Evolutionary conservation across 92 coral and sea anemone species (phyloP).

Genomic region (Phenganax subtilis): DNA sequence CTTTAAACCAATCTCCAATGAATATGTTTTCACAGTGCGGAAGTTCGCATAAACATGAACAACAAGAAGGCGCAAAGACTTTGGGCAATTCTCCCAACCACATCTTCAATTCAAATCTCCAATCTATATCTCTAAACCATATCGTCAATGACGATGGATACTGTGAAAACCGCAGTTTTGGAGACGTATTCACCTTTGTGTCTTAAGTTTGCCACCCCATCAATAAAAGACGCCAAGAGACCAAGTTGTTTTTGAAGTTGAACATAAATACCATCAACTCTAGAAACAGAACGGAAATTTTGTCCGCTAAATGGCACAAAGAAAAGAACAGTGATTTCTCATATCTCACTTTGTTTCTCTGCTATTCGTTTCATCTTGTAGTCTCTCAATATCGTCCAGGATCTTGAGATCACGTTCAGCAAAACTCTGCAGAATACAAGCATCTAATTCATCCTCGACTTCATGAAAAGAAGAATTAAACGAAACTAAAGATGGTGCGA

Average conservation of each 20-base stretch:
- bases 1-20: too few species aligned
- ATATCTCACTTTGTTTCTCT: constrained; percentile 71
- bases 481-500: too few species aligned
- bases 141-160: too few species aligned
- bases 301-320: background rate
- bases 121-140: too few species aligned
- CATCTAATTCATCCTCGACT: background rate
- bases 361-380: constrained; percentile 71
- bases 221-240: constrained; percentile 77
- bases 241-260: constrained; percentile 78
- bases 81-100: too few species aligned
- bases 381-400: constrained; percentile 68
- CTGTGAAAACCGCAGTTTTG: too few species aligned
- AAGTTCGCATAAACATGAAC: too few species aligned
- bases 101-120: too few species aligned
- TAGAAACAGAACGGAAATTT: constrained; percentile 15
- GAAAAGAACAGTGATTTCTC: background rate
- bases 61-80: too few species aligned
- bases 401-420: constrained; percentile 79
- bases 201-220: constrained; percentile 86
- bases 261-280: constrained; percentile 80
- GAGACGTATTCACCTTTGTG: constrained; percentile 62
- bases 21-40: too few species aligned
- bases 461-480: background rate
- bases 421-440: constrained; percentile 47